Evolutionary conservation across 2,888 invertebrate species (phyloP).

Genomic region (Acronicta alni): DNA sequence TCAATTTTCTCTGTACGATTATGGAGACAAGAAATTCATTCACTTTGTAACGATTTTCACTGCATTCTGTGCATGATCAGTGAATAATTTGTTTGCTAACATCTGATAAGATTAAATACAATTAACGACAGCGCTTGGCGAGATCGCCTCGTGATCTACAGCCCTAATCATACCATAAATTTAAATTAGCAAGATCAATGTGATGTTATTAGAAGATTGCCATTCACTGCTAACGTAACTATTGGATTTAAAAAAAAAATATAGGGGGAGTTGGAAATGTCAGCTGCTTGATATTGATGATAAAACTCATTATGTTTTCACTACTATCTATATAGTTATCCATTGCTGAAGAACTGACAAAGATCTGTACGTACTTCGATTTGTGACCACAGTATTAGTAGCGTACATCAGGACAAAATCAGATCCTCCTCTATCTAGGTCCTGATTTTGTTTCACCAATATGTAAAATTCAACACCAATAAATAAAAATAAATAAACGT

Average conservation of each 20-base stretch:
- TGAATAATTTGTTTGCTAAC: slow-evolving; percentile 45
- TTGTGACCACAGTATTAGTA: no score
- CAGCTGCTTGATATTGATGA: background rate
- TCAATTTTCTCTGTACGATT: slow-evolving; percentile 11
- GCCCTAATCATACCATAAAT: slow-evolving; percentile 87
- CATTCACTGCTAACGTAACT: slow-evolving; percentile 68
- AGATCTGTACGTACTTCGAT: no score
- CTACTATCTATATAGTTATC: background rate
- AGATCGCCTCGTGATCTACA: slow-evolving; percentile 76
- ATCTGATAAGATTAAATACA: slow-evolving; percentile 47
- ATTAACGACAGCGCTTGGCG: slow-evolving; percentile 70
- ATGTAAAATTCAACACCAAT: background rate
- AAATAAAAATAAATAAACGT: background rate
- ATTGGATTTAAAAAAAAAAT: slow-evolving; percentile 33
- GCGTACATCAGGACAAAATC: no score
- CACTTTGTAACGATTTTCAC: slow-evolving; percentile 24
- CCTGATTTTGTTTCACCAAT: background rate
- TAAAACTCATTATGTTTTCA: slow-evolving; percentile 1
- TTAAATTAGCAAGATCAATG: slow-evolving; percentile 85
- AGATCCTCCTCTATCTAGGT: no score
- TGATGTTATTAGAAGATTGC: slow-evolving; percentile 84
- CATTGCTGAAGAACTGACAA: no score
- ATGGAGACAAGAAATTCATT: slow-evolving; percentile 26
- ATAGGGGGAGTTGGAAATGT: slow-evolving; percentile 9
- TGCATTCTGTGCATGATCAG: slow-evolving; percentile 34